Percentiles rank a stretch among this genome's conserved stretches.
Conservation (phyloP, 2,113 vertebrate species). For the Sturnira hondurensis region DNA sequence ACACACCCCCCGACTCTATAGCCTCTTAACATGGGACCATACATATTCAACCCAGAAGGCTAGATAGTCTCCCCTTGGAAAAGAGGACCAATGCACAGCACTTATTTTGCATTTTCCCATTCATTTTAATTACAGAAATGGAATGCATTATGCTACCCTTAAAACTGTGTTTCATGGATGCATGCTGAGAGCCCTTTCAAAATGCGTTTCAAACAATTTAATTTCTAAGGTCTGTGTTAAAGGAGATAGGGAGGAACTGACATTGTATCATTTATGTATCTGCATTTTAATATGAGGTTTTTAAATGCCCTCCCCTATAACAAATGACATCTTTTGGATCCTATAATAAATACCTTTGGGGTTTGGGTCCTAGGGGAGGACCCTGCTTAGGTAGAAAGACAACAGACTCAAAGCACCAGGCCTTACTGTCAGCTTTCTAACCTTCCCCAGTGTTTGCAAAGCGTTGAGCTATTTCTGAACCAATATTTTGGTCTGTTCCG, state of each 20-base stretch:
- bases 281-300: constrained; percentile 76
- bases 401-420: not conserved
- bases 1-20: not conserved
- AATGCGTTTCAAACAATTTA: constrained; percentile 79
- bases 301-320: constrained; percentile 28
- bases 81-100: constrained; percentile 62
- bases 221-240: constrained; percentile 76
- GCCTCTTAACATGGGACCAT: not conserved
- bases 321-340: constrained; percentile 69
- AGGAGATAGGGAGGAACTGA: constrained; percentile 71
- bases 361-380: not conserved
- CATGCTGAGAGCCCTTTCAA: constrained; percentile 76
- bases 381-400: not conserved
- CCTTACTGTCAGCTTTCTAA: not conserved
- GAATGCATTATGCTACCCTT: constrained; percentile 79
- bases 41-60: not conserved
- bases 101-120: constrained; percentile 80
- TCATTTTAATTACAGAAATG: constrained; percentile 84
- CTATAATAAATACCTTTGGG: constrained; percentile 34
- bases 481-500: constrained; percentile 39
- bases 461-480: constrained; percentile 36
- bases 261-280: constrained; percentile 52
- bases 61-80: constrained; percentile 52
- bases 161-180: constrained; percentile 77
- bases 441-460: constrained; percentile 16